Conservation (phyloP, 2,888 invertebrate genomes). For the Lithophane socia region DNA sequence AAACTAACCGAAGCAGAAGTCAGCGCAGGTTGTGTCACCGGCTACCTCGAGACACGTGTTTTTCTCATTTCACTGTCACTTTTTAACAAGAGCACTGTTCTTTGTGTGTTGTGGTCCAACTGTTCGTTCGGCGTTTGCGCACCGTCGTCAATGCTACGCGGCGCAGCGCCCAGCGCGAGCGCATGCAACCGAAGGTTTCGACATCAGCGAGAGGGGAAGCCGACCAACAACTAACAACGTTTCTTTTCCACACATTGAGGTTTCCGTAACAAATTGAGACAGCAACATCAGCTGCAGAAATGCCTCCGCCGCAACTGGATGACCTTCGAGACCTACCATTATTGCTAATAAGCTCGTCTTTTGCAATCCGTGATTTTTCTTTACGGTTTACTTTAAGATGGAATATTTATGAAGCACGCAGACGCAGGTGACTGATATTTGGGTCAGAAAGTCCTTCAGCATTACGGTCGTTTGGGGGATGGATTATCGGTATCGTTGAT, state of each 20-base stretch:
- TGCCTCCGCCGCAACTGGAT: constrained; percentile 77
- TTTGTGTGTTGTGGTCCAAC: constrained; percentile 79
- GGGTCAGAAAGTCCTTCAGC: constrained; percentile 11
- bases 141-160: constrained; percentile 68
- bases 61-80: constrained; percentile 83
- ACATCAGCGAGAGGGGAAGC: constrained; percentile 82
- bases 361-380: constrained; percentile 84
- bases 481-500: constrained; percentile 14
- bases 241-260: constrained; percentile 76
- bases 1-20: constrained; percentile 64
- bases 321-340: constrained; percentile 87
- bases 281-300: constrained; percentile 73
- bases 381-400: constrained; percentile 77
- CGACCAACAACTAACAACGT: constrained; percentile 70
- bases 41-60: constrained; percentile 59
- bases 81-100: constrained; percentile 75
- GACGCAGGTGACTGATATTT: constrained; percentile 30
- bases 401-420: constrained; percentile 47
- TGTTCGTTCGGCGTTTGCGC: constrained; percentile 77
- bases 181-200: constrained; percentile 86
- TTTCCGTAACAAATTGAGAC: constrained; percentile 69
- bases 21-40: constrained; percentile 39
- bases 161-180: constrained; percentile 73
- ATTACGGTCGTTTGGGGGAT: constrained; percentile 12
- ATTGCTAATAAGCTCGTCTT: constrained; percentile 86